Evolutionary conservation across 2,888 invertebrate species (phyloP), one percentile per base, ranked within the genome.

Genomic region (Poecilobothrus nobilitatus): DNA sequence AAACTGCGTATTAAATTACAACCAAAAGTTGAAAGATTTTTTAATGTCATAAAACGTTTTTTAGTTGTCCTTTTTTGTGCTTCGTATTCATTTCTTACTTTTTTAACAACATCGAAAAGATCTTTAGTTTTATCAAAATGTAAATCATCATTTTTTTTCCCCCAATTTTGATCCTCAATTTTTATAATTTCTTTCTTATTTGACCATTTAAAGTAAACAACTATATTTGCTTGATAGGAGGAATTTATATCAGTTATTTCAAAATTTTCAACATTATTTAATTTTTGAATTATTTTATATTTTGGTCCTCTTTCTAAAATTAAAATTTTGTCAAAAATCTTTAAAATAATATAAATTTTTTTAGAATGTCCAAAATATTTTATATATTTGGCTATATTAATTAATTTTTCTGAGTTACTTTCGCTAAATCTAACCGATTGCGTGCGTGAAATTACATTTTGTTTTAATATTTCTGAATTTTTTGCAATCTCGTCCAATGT

Each of bases 1-100:
- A 27, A 27, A 63, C 63, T 63, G 18, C 63, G 27, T 18, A 63
- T 27, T n/a, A 63, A 27, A 27, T 63, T 63, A 27, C 63, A 63
- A 5, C 63, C 63, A 27, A 63, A 63, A 27, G 63, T 63, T 15
- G 12, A 12, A 18, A 3, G 0, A 63, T 63, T 63, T 18, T 63
- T 63, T 15, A 20, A 18, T 12, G 12, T 15, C 27, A 27, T 15
- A 27, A 63, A 63, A 12, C 15, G 18, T 63, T 63, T 27, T 63
- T 8, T 63, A 5, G 63, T 63, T 12, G 5, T 27, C 27, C 7
- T 1, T 7, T 12, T 63, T 27, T 63, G 22, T 15, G 6, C 6
- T 27, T 22, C 63, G 3, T 27, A 63, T 27, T 63, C 63, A n/a
- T 18, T 27, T 15, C 63, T 27, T 5, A 15, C 63, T 33, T 63